These are phyloP conservation scores for Stigmatopora argus DNA, from an alignment of 2,113 vertebrate genomes.

Conservation along the genomic window DNA sequence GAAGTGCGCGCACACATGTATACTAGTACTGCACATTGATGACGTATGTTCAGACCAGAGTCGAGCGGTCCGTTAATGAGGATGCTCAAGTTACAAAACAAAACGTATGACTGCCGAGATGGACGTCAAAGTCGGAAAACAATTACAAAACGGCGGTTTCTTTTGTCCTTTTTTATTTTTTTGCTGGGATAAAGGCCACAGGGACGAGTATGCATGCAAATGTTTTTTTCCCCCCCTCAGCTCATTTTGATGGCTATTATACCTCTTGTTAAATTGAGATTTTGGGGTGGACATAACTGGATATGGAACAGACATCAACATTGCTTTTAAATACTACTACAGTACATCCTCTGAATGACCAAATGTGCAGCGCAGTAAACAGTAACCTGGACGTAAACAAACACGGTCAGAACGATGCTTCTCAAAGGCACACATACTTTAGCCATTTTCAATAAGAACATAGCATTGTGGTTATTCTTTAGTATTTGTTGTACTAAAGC, in stretches of 20 bases:
- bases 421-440: neutral
- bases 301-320: neutral
- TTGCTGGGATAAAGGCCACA: constrained; percentile 29
- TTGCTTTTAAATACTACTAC: neutral
- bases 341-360: neutral
- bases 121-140: neutral
- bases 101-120: too few relatives aligned
- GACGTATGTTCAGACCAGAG: too few relatives aligned
- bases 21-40: too few relatives aligned
- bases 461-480: neutral
- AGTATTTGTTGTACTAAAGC: constrained; percentile 1
- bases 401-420: neutral
- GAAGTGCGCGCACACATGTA: too few relatives aligned
- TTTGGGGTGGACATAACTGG: neutral
- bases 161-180: constrained; percentile 47
- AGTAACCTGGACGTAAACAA: neutral
- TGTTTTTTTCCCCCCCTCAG: neutral
- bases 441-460: neutral
- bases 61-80: neutral
- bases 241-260: constrained; percentile 18
- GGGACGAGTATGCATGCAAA: constrained; percentile 12
- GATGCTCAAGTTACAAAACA: neutral
- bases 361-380: neutral
- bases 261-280: constrained; percentile 10
- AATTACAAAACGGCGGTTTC: neutral